phyloP scores from a whole-genome alignment of 2,888 invertebrate genomes.

The Nomada lathburiana region DNA sequence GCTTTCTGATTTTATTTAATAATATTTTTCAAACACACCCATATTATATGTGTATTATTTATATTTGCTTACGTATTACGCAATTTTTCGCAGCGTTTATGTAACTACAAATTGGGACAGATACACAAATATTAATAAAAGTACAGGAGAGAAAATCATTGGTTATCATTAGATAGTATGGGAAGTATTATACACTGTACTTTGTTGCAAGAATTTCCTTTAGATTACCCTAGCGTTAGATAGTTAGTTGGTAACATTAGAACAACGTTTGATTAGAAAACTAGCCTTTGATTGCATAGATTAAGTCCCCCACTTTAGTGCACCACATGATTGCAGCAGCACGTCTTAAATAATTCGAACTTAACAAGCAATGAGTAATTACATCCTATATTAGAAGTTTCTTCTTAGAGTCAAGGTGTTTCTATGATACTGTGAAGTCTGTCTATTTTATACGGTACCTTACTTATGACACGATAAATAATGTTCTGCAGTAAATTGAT shows the following conservation, averaged over 20 bases:
- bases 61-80: conserved; percentile 3
- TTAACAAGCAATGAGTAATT: conserved; percentile 21
- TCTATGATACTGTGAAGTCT: neutral
- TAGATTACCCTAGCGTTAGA: neutral
- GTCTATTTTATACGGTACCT: neutral
- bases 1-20: neutral
- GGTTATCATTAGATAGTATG: too few species aligned
- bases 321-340: conserved; percentile 7
- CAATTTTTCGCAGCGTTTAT: too few species aligned
- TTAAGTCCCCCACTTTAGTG: neutral
- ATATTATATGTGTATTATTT: conserved; percentile 20
- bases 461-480: too few species aligned
- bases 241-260: neutral
- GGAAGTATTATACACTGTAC: too few species aligned
- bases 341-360: conserved; percentile 29
- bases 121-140: too few species aligned
- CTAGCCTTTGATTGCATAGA: conserved; percentile 5
- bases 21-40: neutral
- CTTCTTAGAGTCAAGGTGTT: conserved; percentile 12
- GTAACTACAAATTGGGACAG: too few species aligned
- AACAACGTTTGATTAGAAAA: neutral
- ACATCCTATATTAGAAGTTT: conserved; percentile 19
- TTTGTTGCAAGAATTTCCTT: too few species aligned
- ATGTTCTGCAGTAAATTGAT: too few species aligned
- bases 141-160: too few species aligned